Evolutionary conservation across 1,140 invertebrate genomes (phyloP), one percentile per base, ranked within the genome.

Genomic region (Meloidogyne floridensis): DNA sequence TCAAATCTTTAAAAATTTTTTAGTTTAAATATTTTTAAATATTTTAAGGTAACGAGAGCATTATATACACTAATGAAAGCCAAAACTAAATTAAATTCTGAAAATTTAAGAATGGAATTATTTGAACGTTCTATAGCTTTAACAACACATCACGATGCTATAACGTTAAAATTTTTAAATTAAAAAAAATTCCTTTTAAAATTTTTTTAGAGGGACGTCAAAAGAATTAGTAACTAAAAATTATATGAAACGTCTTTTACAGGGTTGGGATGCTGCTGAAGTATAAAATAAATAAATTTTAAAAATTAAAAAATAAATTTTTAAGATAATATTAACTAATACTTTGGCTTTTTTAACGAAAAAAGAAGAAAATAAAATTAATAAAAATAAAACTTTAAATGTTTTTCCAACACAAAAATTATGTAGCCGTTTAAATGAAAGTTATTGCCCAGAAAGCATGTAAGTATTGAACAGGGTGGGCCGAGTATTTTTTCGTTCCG

Each of bases 191-290:
- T 32, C 2, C 2, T 32, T 32, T 72, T 20, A 3, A 51, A 10
- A 56, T 56, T 82, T 87, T 84, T 88, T 72, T 75, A 90, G 92
- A 56, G 95, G 96, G n/a, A 97, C 96, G 0, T 95, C 95, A 87
- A 96, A 96, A 87, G 93, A 97, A 91, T 93, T 94, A 75, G 96
- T 97, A 0, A 93, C 95, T 0, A 86, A 93, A 15, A 96, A 99
- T 91, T 99, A 99, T 90, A 93, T 92, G 0, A 91, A 93, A 83
- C 91, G 94, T 82, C 90, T 96, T 9, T 90, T 91, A 11, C 91
- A 92, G 83, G 94, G 93, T 1, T 91, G 93, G 0, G 90, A 91
- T 13, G 90, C 91, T 73, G 82, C 51, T 51, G 82, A 83, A 75
- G 82, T 83, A 20, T 1, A 32, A 32, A 20, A 4, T 15, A n/a